A percentile compares a stretch with the other conserved stretches of the same genome.
phyloP scores from a whole-genome alignment of 2,888 invertebrate species.

The Strigamia maritima region DNA sequence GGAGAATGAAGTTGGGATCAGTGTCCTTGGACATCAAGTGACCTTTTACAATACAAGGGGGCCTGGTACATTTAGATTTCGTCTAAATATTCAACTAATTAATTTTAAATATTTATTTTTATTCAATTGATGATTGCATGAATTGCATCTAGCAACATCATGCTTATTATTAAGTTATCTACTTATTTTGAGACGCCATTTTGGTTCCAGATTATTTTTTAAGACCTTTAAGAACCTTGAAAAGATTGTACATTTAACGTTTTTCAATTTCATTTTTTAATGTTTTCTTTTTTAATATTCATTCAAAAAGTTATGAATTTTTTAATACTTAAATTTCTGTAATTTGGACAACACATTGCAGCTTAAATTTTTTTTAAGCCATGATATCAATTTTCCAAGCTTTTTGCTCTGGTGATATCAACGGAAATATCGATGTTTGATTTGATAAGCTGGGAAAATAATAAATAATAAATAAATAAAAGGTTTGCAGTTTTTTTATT shows the following conservation, averaged over 20 bases:
- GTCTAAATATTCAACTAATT: not conserved
- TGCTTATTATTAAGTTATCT: not conserved
- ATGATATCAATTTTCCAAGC: not conserved
- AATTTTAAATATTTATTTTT: not conserved
- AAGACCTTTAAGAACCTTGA: too few relatives aligned
- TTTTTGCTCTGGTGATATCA: not conserved
- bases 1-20: constrained; percentile 21
- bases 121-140: not conserved
- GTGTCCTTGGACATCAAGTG: constrained; percentile 30
- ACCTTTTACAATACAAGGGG: constrained; percentile 11
- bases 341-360: not conserved
- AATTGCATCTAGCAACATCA: not conserved
- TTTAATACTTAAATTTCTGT: not conserved
- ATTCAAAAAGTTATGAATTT: too few relatives aligned
- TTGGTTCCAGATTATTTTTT: not conserved
- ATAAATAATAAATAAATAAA: too few relatives aligned
- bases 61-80: not conserved
- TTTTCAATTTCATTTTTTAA: too few relatives aligned
- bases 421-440: constrained; percentile 12
- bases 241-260: too few relatives aligned
- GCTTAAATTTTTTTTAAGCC: not conserved
- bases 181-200: not conserved
- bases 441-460: not conserved
- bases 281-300: too few relatives aligned
- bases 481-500: not conserved